phyloP scores from a whole-genome alignment of 2,113 vertebrate genomes.

The Planiliza haematocheilus region DNA sequence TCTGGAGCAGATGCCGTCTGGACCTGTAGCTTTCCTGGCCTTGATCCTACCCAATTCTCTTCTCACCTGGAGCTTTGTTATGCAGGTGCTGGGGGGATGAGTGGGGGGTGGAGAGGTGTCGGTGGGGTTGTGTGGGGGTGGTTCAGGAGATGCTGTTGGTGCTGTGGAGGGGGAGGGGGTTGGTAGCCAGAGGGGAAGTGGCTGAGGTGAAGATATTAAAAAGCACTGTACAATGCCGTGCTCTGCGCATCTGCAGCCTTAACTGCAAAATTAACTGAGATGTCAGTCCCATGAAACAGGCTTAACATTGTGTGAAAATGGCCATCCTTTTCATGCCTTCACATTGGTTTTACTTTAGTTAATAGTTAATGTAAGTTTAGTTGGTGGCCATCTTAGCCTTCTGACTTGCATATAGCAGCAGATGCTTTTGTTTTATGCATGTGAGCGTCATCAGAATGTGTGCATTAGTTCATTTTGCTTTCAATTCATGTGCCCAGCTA shows the following conservation, averaged over 20 bases:
- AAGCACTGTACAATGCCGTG: neutral
- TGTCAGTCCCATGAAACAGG: neutral
- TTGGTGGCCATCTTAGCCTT: neutral
- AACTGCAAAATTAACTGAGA: neutral
- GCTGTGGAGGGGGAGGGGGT: too few relatives aligned
- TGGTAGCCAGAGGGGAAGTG: too few relatives aligned
- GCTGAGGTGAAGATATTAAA: fast-evolving
- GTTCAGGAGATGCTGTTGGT: too few relatives aligned
- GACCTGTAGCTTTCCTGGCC: too few relatives aligned
- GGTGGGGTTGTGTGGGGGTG: too few relatives aligned
- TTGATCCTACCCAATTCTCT: too few relatives aligned
- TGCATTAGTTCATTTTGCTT: neutral
- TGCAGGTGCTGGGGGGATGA: too few relatives aligned
- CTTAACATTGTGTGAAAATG: neutral
- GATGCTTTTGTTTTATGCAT: neutral
- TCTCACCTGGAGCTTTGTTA: too few relatives aligned
- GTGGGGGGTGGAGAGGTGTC: too few relatives aligned
- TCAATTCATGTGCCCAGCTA: conserved; percentile 81
- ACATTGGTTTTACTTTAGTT: neutral
- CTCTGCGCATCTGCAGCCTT: neutral
- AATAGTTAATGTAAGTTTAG: neutral
- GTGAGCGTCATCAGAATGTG: neutral
- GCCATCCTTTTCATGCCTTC: neutral
- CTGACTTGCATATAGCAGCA: neutral
- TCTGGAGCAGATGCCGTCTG: too few relatives aligned